Base-by-base conservation (phyloP, 2,888 invertebrate species). In the Pachliopta kotzebuea region DNA sequence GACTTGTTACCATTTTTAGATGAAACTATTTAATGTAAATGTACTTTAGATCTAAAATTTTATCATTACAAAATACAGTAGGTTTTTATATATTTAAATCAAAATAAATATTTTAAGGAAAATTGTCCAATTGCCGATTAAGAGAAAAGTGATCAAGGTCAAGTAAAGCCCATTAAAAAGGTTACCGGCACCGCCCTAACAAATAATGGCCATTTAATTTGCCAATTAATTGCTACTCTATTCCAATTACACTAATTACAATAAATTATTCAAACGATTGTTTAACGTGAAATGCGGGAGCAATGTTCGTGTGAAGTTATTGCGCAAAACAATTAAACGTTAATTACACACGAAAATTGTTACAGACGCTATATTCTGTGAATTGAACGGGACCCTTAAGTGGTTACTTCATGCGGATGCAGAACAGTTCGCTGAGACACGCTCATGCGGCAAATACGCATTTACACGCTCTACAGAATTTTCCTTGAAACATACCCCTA, bases 371-470 rank as follows among this genome's bases (percentile, higher is more conserved):
- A 56, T 42, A 65, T 60, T 45, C 56, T 52, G 26, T 60, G 37
- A 56, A 64, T 59, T 59, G 37, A 52, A 64, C 52, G 42, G 26
- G 31, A 62, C 45, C 37, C 64, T 42, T 55, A 53, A 64, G 55
- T 56, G 57, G 63, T 62, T 64, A 66, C 63, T 61, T 29, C 61
- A 70, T 60, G 63, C 56, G 57, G 63, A 67, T 67, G 65, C 68
- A 69, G 57, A 62, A 67, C 62, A 69, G 68, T 69, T 68, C 60
- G 60, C 49, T 57, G 56, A 69, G 71, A 72, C 67, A 65, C 70
- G 68, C 68, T 71, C 71, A 65, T 63, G 69, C 69, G 70, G 71
- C 72, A 74, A 75, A 76, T 72, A 71, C 65, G 71, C 67, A 73
- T 76, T 74, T 74, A 66, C 69, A 70, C 70, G 68, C 73, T 66